Evolutionary conservation across 2,113 vertebrate genomes (phyloP).

Genomic region (Polypterus senegalus): DNA sequence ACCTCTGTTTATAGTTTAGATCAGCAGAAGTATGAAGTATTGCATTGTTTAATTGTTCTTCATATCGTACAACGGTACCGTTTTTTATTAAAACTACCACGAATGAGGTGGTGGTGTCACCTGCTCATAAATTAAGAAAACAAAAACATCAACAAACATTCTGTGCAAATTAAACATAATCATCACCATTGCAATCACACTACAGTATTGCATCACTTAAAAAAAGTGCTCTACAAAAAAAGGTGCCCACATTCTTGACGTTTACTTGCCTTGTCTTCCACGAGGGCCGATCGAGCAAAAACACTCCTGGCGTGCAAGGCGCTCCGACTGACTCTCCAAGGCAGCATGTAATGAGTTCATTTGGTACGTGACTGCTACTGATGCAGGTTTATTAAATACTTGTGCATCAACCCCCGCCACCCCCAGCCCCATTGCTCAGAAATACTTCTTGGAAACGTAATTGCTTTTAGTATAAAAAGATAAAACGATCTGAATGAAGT

Average conservation of each 20-base stretch:
- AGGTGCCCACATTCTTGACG: slow-evolving; percentile 34
- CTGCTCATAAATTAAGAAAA: slow-evolving; percentile 13
- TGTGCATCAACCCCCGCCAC: too few species aligned
- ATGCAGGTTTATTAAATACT: too few species aligned
- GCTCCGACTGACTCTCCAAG: neutral
- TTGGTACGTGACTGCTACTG: too few species aligned
- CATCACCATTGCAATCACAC: slow-evolving; percentile 22
- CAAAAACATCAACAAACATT: neutral
- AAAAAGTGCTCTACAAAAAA: slow-evolving; percentile 51
- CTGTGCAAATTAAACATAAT: slow-evolving; percentile 42
- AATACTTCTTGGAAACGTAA: too few species aligned
- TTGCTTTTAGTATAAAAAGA: too few species aligned
- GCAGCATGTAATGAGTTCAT: neutral
- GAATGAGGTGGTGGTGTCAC: slow-evolving; percentile 24
- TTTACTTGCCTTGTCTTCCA: slow-evolving; percentile 12
- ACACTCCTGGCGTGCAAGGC: neutral
- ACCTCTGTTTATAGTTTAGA: too few species aligned
- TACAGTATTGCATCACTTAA: slow-evolving; percentile 58
- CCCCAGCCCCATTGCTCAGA: too few species aligned
- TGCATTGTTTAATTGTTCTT: slow-evolving; percentile 44
- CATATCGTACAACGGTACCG: slow-evolving; percentile 14
- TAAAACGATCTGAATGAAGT: too few species aligned
- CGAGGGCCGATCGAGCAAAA: neutral
- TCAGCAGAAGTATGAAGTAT: slow-evolving; percentile 48
- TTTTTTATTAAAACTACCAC: slow-evolving; percentile 19